A percentile compares a stretch with the other conserved stretches of the same genome.
Evolutionary conservation across 92 coral and sea anemone species (phyloP).

Genomic region (Parazoanthus atlanticus): DNA sequence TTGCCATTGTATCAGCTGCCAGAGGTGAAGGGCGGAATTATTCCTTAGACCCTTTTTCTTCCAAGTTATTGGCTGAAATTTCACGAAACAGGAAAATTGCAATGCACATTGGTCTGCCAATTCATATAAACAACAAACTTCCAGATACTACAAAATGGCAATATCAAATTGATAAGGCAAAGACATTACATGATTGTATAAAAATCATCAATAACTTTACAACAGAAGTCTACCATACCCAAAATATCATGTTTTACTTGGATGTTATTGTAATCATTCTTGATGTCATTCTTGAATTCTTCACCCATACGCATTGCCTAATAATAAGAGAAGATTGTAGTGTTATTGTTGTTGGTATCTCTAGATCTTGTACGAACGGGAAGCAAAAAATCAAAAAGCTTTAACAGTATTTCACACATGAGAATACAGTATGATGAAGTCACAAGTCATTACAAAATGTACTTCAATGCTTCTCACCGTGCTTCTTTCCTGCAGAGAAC

Average conservation of each 20-base stretch:
- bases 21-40: no score
- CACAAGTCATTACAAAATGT: background rate
- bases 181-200: background rate
- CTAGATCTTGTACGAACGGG: background rate
- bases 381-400: no score
- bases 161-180: background rate
- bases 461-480: background rate
- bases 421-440: no score
- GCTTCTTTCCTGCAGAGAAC: background rate
- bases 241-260: background rate
- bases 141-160: no score
- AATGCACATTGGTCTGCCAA: no score
- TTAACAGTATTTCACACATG: no score
- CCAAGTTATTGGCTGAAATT: no score
- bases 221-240: background rate
- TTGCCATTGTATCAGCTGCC: no score
- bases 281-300: background rate
- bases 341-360: background rate
- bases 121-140: no score
- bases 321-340: background rate
- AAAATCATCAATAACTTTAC: background rate
- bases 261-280: background rate
- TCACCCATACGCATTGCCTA: constrained; percentile 5
- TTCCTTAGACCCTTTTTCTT: no score
- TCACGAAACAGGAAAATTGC: no score